Conservation (phyloP, 1,140 invertebrate species). For the Teleogryllus occipitalis region DNA sequence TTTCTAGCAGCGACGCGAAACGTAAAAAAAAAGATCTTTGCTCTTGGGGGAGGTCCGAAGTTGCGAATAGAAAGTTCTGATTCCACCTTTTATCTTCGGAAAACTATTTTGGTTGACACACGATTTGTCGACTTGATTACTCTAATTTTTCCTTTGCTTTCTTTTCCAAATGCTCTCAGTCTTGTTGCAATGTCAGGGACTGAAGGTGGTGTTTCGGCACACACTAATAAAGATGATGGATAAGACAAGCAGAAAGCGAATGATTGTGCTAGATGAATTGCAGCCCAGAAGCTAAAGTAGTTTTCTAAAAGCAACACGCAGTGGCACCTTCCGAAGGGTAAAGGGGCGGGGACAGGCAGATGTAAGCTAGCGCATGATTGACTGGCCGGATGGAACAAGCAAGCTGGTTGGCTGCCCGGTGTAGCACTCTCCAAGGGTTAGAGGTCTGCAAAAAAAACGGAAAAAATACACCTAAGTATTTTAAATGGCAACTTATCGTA, state of each 20-base stretch:
- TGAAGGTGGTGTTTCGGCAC: conserved; percentile 11
- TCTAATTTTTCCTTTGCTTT: not conserved
- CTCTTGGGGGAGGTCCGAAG: not conserved
- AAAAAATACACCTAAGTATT: conserved; percentile 20
- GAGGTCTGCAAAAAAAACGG: conserved; percentile 24
- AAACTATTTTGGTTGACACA: not conserved
- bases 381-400: conserved; percentile 25
- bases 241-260: conserved; percentile 17
- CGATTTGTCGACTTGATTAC: not conserved
- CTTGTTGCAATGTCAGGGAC: conserved; percentile 12
- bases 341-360: conserved; percentile 25
- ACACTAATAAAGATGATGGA: conserved; percentile 16
- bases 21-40: not conserved
- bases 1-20: not conserved
- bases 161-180: conserved; percentile 3
- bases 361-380: conserved; percentile 28
- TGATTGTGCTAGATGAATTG: conserved; percentile 12
- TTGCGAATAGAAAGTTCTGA: too few relatives aligned
- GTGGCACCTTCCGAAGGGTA: conserved; percentile 20
- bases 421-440: conserved; percentile 26
- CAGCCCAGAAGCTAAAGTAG: conserved; percentile 19
- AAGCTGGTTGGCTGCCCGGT: conserved; percentile 22
- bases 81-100: not conserved
- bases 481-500: conserved; percentile 15
- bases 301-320: conserved; percentile 20